phyloP scores from a whole-genome alignment of 2,113 vertebrate genomes.

The Prietella phreatophila region DNA sequence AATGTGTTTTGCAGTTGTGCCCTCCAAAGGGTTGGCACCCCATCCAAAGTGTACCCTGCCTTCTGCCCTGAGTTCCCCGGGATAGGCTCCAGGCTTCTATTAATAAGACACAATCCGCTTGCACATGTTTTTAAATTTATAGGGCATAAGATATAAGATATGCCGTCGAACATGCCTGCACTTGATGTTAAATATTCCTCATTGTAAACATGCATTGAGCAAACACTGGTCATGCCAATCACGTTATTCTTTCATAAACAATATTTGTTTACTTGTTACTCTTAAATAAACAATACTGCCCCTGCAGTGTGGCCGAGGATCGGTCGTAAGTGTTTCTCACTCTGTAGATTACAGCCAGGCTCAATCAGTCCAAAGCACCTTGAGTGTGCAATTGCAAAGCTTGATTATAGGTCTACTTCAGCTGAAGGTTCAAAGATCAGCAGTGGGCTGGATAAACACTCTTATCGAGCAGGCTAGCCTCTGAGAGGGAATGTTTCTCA shows the following conservation, averaged over 20 bases:
- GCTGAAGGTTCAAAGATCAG: conserved; percentile 36
- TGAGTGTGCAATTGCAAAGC: conserved; percentile 32
- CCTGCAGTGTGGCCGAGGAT: not conserved
- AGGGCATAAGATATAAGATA: not conserved
- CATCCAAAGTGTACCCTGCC: too few species aligned
- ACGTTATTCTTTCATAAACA: conserved; percentile 23
- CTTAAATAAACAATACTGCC: conserved; percentile 25
- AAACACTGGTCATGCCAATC: conserved; percentile 5
- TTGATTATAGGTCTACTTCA: conserved; percentile 35
- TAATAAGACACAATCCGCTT: not conserved
- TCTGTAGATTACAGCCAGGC: conserved; percentile 35
- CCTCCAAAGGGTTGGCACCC: too few species aligned
- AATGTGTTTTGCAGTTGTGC: too few species aligned
- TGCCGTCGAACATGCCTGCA: not conserved
- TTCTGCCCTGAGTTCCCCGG: too few species aligned
- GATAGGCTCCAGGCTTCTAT: too few species aligned
- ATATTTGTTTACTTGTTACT: not conserved
- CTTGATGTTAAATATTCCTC: not conserved
- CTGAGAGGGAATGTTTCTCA: not conserved
- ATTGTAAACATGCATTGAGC: not conserved
- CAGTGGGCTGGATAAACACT: conserved; percentile 36
- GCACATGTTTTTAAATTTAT: not conserved
- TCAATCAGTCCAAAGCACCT: conserved; percentile 42
- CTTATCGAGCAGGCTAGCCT: not conserved
- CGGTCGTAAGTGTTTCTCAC: conserved; percentile 18